Conservation (phyloP, 2,797 vertebrate genomes). For the Coilia nasus region DNA sequence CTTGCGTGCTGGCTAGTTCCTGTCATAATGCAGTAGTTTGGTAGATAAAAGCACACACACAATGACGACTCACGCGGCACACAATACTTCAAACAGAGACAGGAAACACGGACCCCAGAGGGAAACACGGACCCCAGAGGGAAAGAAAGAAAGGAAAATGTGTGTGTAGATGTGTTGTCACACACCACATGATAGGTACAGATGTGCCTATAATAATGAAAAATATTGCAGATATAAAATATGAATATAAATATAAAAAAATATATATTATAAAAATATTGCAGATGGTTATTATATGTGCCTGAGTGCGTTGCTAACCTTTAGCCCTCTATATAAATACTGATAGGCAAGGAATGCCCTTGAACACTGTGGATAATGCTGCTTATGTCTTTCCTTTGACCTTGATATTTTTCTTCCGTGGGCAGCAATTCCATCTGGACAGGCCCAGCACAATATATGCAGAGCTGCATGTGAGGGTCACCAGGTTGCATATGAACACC, state of each 20-base stretch:
- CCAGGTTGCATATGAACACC: not conserved
- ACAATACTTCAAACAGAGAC: not conserved
- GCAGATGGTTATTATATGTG: not conserved
- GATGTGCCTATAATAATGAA: not conserved
- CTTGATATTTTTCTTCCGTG: not conserved
- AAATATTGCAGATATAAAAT: not conserved
- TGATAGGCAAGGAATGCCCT: not conserved
- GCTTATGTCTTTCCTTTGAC: not conserved
- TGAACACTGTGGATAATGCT: not conserved
- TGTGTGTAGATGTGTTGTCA: not conserved
- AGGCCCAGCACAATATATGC: not conserved
- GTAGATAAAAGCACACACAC: not conserved
- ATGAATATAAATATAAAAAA: too few relatives aligned
- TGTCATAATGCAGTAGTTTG: not conserved
- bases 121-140: not conserved
- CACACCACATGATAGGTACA: not conserved
- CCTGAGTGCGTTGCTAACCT: not conserved
- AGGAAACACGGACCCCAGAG: not conserved
- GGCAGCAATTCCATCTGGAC: not conserved
- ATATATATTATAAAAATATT: not conserved
- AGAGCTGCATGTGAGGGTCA: not conserved
- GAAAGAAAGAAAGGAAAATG: not conserved
- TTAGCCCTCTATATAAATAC: not conserved
- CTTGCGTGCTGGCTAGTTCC: not conserved
- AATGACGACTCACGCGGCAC: not conserved